Conservation (phyloP, 2,113 vertebrate genomes). For the Ctenomys sociabilis region DNA sequence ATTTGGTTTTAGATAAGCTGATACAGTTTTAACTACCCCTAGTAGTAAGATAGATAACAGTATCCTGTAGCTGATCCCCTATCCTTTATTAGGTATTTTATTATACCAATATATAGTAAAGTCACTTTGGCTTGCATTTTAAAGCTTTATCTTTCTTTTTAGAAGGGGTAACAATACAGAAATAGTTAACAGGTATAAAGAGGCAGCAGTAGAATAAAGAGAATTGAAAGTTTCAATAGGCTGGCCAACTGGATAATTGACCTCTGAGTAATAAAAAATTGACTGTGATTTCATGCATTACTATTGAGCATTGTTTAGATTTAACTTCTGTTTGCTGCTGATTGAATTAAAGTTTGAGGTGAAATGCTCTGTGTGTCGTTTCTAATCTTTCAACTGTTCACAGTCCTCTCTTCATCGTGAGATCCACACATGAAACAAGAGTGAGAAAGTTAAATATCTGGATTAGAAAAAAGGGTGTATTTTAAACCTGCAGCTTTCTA, state of each 20-base stretch:
- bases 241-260: conserved; percentile 38
- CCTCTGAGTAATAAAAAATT: conserved; percentile 47
- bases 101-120: background rate
- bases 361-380: conserved; percentile 48
- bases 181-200: background rate
- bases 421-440: conserved; percentile 63
- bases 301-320: conserved; percentile 61
- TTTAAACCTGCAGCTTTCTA: conserved; percentile 67
- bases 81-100: conserved; percentile 10
- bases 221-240: conserved; percentile 39
- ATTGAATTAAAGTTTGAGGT: conserved; percentile 62
- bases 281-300: conserved; percentile 66
- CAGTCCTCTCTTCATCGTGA: conserved; percentile 46
- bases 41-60: background rate
- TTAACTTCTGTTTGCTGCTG: conserved; percentile 61
- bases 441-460: conserved; percentile 71
- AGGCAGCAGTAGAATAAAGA: background rate
- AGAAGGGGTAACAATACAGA: conserved; percentile 5
- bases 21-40: background rate
- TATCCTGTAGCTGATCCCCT: background rate
- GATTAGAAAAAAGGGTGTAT: conserved; percentile 49
- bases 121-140: conserved; percentile 41
- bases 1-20: conserved; percentile 39
- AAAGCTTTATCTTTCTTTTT: conserved; percentile 28
- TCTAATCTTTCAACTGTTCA: conserved; percentile 44